Percentiles rank a stretch among this genome's conserved stretches.
These are phyloP conservation scores for Morbakka virulenta DNA, from an alignment of 30 jellyfish, hydroid and myxozoan species.

Conservation along the genomic window DNA sequence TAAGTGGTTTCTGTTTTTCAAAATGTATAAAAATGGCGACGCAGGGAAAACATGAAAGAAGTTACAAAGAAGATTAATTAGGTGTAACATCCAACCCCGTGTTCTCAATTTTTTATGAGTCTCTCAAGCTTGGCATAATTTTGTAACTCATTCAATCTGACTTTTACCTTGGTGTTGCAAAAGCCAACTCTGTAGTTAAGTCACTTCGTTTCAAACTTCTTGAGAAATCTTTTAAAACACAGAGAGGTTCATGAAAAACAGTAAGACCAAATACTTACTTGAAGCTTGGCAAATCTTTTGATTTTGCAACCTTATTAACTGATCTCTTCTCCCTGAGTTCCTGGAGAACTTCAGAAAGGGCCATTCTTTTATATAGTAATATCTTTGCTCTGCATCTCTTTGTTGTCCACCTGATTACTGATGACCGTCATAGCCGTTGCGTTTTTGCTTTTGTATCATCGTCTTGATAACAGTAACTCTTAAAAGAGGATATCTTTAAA, in stretches of 20 bases:
- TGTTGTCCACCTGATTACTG: constrained; percentile 15
- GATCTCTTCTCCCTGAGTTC: neutral
- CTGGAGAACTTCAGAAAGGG: constrained; percentile 5
- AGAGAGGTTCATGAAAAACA: constrained; percentile 8
- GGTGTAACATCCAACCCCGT: constrained; percentile 1
- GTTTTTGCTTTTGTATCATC: neutral
- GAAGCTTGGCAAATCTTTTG: neutral
- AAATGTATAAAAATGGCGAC: no score
- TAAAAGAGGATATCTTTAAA: neutral
- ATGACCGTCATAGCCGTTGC: constrained; percentile 8
- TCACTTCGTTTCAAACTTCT: constrained; percentile 5
- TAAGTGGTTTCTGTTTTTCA: no score
- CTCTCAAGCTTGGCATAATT: constrained; percentile 4
- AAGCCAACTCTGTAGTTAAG: constrained; percentile 15
- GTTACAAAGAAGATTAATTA: neutral
- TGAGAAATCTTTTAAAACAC: neutral
- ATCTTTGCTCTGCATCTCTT: neutral
- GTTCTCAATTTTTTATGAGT: neutral
- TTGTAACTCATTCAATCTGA: constrained; percentile 10
- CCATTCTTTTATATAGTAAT: constrained; percentile 4
- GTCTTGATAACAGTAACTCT: constrained; percentile 12
- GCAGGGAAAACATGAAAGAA: no score
- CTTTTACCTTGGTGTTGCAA: neutral
- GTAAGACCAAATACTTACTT: no score
- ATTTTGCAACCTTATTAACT: constrained; percentile 2